Conservation (phyloP, 2,113 vertebrate species). For the Puffinus mauretanicus region DNA sequence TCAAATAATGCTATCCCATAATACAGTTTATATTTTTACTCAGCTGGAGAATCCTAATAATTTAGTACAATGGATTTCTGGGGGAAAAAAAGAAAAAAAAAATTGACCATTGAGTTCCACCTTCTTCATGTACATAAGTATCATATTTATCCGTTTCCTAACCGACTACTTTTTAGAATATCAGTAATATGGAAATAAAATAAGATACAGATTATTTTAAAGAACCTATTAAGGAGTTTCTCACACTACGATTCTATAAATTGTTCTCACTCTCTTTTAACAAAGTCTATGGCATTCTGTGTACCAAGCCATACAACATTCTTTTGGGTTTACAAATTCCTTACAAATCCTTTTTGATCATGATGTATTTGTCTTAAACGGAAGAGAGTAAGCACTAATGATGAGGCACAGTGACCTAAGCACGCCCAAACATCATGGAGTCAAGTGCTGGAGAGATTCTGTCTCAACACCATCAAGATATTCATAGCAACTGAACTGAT, state of each 20-base stretch:
- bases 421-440: background rate
- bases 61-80: background rate
- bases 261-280: background rate
- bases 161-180: background rate
- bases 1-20: background rate
- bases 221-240: background rate
- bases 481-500: background rate
- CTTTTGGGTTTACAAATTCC: background rate
- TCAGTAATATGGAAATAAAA: background rate
- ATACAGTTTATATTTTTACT: background rate
- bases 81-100: no score
- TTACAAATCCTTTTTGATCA: background rate
- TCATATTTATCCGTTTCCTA: background rate
- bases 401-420: conserved; percentile 35
- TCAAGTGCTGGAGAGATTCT: conserved; percentile 8
- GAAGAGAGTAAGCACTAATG: background rate
- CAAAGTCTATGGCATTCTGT: background rate
- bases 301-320: fast-evolving
- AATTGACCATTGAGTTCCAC: background rate
- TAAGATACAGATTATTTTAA: background rate
- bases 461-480: background rate
- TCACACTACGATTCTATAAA: background rate
- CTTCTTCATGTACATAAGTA: background rate
- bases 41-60: background rate
- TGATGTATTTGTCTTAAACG: background rate